A percentile compares a stretch with the other conserved stretches of the same genome.
phyloP scores from a whole-genome alignment of 2,113 vertebrate species.

The Serinus canaria region DNA sequence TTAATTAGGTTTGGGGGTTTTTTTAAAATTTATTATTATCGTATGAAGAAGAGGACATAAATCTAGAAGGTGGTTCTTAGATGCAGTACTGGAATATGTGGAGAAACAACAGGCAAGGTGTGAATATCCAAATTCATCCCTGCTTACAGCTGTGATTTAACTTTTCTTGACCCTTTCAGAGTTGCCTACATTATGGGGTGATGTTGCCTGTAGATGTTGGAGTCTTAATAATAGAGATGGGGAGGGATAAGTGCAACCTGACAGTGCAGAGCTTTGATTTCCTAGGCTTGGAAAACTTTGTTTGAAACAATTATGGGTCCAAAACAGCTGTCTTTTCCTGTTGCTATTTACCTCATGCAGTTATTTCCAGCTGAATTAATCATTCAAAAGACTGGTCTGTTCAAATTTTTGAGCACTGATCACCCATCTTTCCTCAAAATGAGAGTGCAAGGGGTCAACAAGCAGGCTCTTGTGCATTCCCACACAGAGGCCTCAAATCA shows the following conservation, averaged over 20 bases:
- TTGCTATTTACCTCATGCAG: not conserved
- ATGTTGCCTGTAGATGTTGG: not conserved
- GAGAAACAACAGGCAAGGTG: not conserved
- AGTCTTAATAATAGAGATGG: not conserved
- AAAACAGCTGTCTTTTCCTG: not conserved
- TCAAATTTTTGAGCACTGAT: not conserved
- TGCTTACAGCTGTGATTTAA: not conserved
- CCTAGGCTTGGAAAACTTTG: not conserved
- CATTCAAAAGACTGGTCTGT: not conserved
- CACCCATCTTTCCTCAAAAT: not conserved
- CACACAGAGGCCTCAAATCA: not conserved
- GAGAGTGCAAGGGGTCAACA: not conserved
- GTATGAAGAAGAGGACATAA: not conserved
- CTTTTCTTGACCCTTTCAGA: not conserved
- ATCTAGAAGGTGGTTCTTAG: not conserved
- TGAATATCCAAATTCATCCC: not conserved
- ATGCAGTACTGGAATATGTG: not conserved
- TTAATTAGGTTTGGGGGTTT: too few relatives aligned
- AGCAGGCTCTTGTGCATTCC: not conserved
- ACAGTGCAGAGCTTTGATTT: not conserved
- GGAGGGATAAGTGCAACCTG: not conserved
- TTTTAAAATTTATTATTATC: not conserved
- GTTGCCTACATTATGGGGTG: not conserved
- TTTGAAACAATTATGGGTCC: not conserved
- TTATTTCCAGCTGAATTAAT: not conserved